Percentiles rank a stretch among this genome's conserved stretches.
Conservation (phyloP, 2,888 invertebrate species). For the Caenorhabditis macrosperma region DNA sequence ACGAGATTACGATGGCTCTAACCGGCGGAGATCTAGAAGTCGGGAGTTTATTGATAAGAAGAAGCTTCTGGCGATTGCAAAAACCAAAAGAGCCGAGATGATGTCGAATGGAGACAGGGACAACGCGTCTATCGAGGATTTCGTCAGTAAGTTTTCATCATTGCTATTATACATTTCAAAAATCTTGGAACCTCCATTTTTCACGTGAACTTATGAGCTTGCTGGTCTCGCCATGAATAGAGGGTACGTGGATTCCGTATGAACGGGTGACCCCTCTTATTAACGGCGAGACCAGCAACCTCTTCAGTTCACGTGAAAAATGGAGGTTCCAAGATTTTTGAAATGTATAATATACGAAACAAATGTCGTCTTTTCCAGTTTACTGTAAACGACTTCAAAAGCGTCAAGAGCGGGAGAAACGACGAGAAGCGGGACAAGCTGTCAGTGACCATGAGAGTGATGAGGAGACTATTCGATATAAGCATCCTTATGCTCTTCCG, state of each 20-base stretch:
- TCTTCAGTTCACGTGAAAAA: too few relatives aligned
- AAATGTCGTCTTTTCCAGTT: too few relatives aligned
- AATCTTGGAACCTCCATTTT: too few relatives aligned
- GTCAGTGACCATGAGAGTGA: conserved; percentile 64
- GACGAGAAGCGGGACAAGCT: conserved; percentile 57
- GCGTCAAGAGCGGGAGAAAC: conserved; percentile 61
- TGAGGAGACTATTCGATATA: conserved; percentile 42
- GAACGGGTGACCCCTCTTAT: too few relatives aligned
- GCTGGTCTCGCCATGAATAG: too few relatives aligned
- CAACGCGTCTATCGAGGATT: conserved; percentile 60
- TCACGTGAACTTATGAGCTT: too few relatives aligned
- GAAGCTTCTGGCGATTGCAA: conserved; percentile 72
- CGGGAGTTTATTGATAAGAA: conserved; percentile 70
- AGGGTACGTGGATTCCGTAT: too few relatives aligned
- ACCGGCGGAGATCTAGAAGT: conserved; percentile 34
- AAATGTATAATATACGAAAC: too few relatives aligned
- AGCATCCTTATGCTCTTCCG: conserved; percentile 61
- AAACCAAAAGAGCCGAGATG: conserved; percentile 67
- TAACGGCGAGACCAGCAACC: too few relatives aligned
- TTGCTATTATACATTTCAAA: too few relatives aligned
- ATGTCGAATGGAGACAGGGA: conserved; percentile 47
- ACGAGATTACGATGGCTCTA: conserved; percentile 19
- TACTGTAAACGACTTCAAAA: conserved; percentile 64
- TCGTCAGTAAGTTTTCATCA: conserved; percentile 65
- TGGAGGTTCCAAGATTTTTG: too few relatives aligned